These are phyloP conservation scores for Augochlorella aurata DNA, from an alignment of 2,888 invertebrate genomes.

Conservation along the genomic window DNA sequence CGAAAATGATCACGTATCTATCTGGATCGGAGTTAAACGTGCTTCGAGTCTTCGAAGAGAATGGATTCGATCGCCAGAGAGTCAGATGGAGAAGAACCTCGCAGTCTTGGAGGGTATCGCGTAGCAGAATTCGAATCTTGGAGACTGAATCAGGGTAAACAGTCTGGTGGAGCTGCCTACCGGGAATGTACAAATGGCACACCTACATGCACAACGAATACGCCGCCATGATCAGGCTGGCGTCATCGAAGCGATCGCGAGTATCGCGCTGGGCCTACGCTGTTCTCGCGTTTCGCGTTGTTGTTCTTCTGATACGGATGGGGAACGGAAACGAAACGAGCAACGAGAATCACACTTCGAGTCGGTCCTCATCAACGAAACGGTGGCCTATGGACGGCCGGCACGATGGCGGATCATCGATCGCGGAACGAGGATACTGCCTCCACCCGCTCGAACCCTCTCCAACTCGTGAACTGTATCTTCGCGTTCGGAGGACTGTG, in stretches of 20 bases:
- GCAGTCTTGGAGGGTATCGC: neutral
- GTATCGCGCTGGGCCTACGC: constrained; percentile 49
- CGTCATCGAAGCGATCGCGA: constrained; percentile 27
- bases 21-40: no score
- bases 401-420: constrained; percentile 57
- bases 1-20: neutral
- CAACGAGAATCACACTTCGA: constrained; percentile 52
- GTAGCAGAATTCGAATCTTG: neutral
- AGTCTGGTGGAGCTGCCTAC: constrained; percentile 15
- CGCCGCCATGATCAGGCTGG: constrained; percentile 13
- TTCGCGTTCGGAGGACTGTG: neutral
- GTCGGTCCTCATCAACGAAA: constrained; percentile 64
- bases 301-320: constrained; percentile 10
- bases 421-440: constrained; percentile 1
- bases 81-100: neutral
- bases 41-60: no score
- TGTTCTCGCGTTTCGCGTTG: constrained; percentile 29
- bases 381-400: constrained; percentile 64
- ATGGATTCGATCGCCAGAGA: neutral
- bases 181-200: constrained; percentile 24
- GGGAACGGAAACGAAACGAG: constrained; percentile 18
- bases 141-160: constrained; percentile 53
- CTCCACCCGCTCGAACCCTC: constrained; percentile 13
- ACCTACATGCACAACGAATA: constrained; percentile 41
- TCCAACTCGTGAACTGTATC: neutral